Percentiles rank a stretch among this genome's conserved stretches.
Evolutionary conservation across 2,797 vertebrate species (phyloP).

Genomic region (Amblyopsis hoosieri): DNA sequence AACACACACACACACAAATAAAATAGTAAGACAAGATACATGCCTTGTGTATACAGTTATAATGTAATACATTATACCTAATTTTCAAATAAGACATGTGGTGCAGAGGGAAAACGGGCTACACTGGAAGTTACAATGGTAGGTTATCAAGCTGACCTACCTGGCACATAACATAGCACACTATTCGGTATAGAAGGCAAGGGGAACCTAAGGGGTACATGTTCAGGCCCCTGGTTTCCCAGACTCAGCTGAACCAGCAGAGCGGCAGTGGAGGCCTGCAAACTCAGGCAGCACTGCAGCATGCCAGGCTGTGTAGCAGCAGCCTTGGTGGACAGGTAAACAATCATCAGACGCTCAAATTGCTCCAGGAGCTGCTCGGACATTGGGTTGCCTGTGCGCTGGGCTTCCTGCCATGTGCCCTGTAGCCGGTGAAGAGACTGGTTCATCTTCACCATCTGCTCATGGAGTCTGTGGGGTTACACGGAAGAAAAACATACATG

Average conservation of each 20-base stretch:
- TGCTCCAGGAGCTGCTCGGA: constrained; percentile 92
- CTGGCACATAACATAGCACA: constrained; percentile 89
- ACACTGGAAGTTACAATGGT: no score
- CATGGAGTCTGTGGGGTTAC: constrained; percentile 84
- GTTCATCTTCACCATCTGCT: constrained; percentile 99
- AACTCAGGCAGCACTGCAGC: constrained; percentile 94
- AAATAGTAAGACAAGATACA: not conserved
- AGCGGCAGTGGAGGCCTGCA: constrained; percentile 92
- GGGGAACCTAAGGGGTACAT: constrained; percentile 85
- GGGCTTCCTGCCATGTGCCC: constrained; percentile 93
- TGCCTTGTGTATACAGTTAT: constrained; percentile 3
- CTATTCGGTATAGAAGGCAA: constrained; percentile 81
- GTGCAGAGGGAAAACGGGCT: not conserved
- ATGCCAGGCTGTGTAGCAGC: constrained; percentile 91
- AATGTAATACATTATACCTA: not conserved
- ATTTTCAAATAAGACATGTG: not conserved
- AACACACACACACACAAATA: constrained; percentile 8
- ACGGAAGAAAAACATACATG: not conserved
- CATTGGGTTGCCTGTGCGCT: constrained; percentile 86
- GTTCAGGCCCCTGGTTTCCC: constrained; percentile 86
- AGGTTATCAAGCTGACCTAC: constrained; percentile 67
- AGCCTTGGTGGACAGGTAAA: constrained; percentile 95
- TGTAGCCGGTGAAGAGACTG: constrained; percentile 97
- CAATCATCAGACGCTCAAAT: constrained; percentile 95
- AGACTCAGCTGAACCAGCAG: constrained; percentile 91